Percentiles rank a stretch among this genome's conserved stretches.
Evolutionary conservation across 1,140 invertebrate species (phyloP).

Genomic region (Caerostris extrusa): DNA sequence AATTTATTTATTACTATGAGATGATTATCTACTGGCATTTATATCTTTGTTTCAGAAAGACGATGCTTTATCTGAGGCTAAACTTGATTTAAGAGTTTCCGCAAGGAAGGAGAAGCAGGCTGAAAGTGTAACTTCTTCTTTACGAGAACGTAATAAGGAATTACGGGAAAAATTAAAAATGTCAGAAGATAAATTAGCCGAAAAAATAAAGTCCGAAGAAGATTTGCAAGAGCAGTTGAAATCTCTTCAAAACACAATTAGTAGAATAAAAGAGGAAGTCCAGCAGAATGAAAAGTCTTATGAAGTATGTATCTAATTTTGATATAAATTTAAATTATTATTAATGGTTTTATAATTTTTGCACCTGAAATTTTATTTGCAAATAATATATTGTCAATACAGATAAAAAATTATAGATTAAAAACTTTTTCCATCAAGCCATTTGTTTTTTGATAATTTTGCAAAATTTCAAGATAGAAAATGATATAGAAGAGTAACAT

Average conservation of each 20-base stretch:
- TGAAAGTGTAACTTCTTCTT: slow-evolving; percentile 79
- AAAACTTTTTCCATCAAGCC: not conserved
- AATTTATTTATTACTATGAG: too few species aligned
- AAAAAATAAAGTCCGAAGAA: slow-evolving; percentile 55
- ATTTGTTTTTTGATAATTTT: not conserved
- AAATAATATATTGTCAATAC: not conserved
- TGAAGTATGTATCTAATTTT: slow-evolving; percentile 66
- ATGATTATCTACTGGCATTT: too few species aligned
- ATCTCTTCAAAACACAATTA: slow-evolving; percentile 78
- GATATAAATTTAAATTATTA: not conserved
- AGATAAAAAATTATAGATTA: not conserved
- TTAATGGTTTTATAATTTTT: not conserved
- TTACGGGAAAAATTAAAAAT: slow-evolving; percentile 69
- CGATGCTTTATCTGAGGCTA: slow-evolving; percentile 86
- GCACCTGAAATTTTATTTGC: not conserved
- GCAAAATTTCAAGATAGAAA: not conserved
- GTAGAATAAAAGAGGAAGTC: slow-evolving; percentile 81
- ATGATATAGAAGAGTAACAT: too few species aligned
- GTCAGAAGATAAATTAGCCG: slow-evolving; percentile 78
- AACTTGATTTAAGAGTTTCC: slow-evolving; percentile 86
- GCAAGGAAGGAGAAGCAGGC: slow-evolving; percentile 85
- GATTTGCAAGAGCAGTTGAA: slow-evolving; percentile 74
- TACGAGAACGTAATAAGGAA: slow-evolving; percentile 69
- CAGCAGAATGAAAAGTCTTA: slow-evolving; percentile 82
- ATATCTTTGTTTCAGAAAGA: slow-evolving; percentile 79